These are phyloP conservation scores for Pandion haliaetus DNA, from an alignment of 2,113 vertebrate species.

Conservation along the genomic window DNA sequence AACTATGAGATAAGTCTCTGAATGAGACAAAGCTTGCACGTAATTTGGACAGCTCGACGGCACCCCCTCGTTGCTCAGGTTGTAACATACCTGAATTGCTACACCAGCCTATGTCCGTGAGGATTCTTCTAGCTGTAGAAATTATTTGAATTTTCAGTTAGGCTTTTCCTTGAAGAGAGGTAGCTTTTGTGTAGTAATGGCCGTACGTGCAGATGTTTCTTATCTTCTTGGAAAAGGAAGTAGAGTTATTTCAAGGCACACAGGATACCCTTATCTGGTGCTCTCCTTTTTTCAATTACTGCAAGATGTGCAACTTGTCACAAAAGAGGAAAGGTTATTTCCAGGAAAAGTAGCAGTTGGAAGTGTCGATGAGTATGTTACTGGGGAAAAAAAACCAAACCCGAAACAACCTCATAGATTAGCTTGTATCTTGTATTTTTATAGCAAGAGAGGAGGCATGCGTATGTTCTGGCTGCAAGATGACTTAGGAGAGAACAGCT, in stretches of 20 bases:
- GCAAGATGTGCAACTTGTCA: background rate
- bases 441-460: background rate
- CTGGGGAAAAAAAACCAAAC: background rate
- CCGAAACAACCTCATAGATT: background rate
- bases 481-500: background rate
- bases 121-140: background rate
- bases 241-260: conserved; percentile 5
- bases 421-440: background rate
- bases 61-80: background rate
- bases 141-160: background rate
- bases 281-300: conserved; percentile 25
- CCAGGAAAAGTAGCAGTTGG: background rate
- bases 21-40: background rate
- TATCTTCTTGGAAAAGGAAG: conserved; percentile 36
- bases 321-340: background rate
- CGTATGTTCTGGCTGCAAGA: background rate
- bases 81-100: background rate
- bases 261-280: conserved; percentile 28
- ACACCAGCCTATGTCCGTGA: background rate
- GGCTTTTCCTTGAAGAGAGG: background rate
- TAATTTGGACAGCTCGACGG: background rate
- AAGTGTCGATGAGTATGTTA: background rate
- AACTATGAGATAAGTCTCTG: background rate
- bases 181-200: background rate
- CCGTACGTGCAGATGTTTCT: background rate